Base-by-base conservation (phyloP, 2,888 invertebrate species). In the Neoitamus cyanurus region DNA sequence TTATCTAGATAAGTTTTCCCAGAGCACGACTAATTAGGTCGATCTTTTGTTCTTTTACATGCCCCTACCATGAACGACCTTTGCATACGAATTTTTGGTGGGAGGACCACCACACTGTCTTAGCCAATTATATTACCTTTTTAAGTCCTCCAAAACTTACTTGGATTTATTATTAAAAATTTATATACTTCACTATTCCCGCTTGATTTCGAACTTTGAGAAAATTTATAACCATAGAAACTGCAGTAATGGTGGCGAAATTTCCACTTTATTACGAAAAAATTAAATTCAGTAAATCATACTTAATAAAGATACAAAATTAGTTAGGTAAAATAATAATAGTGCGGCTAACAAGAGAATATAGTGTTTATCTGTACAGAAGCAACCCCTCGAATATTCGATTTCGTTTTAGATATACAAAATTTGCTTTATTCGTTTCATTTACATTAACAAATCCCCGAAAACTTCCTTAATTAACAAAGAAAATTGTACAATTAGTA, bases 391-490 rank as follows among this genome's bases (percentile, higher is more conserved):
- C 68, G 11, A 69, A 28, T 30, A 69, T 69, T 69, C 28, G 5
- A 4, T 28, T 42, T 58, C 1, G 20, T 25, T 58, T 20, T 58
- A 9, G 11, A n/a, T 75, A 75, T 75, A 75, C 75, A 75, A 75
- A 75, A 75, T 75, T 75, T 58, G 58, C 58, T 58, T 75, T 75
- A 75, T 75, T 75, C 42, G 30, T 30, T 75, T 28, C 46, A 46
- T 75, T 30, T 37, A 75, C 75, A 75, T 25, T 75, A 37, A 75
- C 75, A 75, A 75, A 75, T 42, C 36, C 28, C 37, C 28, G 75
- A 75, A 75, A 75, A 75, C 30, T 75, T 30, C 75, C 46, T 20
- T 28, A 75, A 42, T 42, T 46, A 75, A 75, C 75, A 75, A 75
- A 46, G 73, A 75, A 46, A 75, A 75, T 75, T 42, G 25, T 75